Evolutionary conservation across 2,888 invertebrate species (phyloP), one percentile per base, ranked within the genome.

Genomic region (Agapostemon virescens): DNA sequence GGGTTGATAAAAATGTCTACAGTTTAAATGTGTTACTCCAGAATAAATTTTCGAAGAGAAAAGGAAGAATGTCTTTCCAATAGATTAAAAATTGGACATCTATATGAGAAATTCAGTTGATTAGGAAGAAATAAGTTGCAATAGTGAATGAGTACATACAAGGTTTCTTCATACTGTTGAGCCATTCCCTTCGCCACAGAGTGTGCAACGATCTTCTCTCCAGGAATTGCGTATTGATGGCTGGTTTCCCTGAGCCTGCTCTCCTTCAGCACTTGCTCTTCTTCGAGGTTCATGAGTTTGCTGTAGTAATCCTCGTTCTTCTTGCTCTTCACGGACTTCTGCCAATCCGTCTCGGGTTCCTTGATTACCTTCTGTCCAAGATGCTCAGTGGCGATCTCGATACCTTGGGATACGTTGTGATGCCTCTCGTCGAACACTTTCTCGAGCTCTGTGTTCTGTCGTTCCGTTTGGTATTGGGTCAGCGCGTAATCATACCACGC

Each of bases 401-500:
- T 94, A 69, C 94, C 95, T 87, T 97, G 96, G 86, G 95, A 95
- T 88, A 95, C 93, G 68, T 94, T 94, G 90, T 96, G 95, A 87
- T 95, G 94, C 85, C 97, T 95, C 92, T 98, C 98, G 91, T 97
- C 97, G 92, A 98, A 98, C 68, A 97, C 95, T 92, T 96, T 96
- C 92, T 97, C 97, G 89, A 98, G 94, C 93, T 98, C 98, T 74
- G 96, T 97, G 89, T 96, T 97, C 92, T 95, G 94, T 86, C 97
- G 96, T 88, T 96, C 96, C 92, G 95, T 94, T 93, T 98, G 98
- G 93, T 97, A 98, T 92, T 95, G 95, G 86, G 96, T 94, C 92
- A 97, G 95, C 93, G 97, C 98, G 91, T 95, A 95, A 94, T 98
- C 98, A 94, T 98, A 98, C 98, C 98, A 98, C 89, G 98, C 98